Conservation (phyloP, 1,140 invertebrate genomes). For the Drosophila sechellia region DNA sequence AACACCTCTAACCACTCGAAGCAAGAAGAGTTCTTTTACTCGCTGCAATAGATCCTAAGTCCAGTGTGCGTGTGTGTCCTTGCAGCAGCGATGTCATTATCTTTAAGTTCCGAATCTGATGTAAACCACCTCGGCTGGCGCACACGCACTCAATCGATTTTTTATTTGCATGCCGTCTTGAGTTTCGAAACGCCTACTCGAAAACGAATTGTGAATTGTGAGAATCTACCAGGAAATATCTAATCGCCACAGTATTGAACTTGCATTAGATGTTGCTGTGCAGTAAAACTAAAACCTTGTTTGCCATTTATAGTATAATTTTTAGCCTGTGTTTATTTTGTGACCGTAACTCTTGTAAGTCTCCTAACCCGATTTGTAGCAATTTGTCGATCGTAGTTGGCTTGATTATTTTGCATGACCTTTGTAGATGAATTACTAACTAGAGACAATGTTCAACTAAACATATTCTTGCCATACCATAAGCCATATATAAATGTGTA, state of each 20-base stretch:
- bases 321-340: slow-evolving; percentile 17
- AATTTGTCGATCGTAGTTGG: slow-evolving; percentile 21
- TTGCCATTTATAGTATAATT: slow-evolving; percentile 48
- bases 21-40: slow-evolving; percentile 82
- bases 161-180: slow-evolving; percentile 72
- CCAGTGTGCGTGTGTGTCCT: slow-evolving; percentile 34
- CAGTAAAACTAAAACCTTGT: slow-evolving; percentile 24
- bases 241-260: slow-evolving; percentile 68
- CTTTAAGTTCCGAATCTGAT: slow-evolving; percentile 56
- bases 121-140: slow-evolving; percentile 37
- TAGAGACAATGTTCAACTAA: slow-evolving; percentile 41
- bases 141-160: slow-evolving; percentile 42
- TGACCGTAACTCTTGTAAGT: slow-evolving; percentile 5
- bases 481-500: slow-evolving; percentile 75
- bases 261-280: slow-evolving; percentile 71
- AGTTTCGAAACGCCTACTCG: slow-evolving; percentile 62
- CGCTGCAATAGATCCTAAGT: slow-evolving; percentile 68
- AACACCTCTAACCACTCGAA: slow-evolving; percentile 53
- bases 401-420: slow-evolving; percentile 76
- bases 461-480: slow-evolving; percentile 48
- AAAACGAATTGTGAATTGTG: slow-evolving; percentile 57
- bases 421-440: slow-evolving; percentile 71
- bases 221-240: slow-evolving; percentile 53
- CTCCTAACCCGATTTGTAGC: slow-evolving; percentile 26
- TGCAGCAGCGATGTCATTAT: slow-evolving; percentile 56